Evolutionary conservation across 92 coral and sea anemone species (phyloP).

Genomic region (Epizoanthus ramosus): DNA sequence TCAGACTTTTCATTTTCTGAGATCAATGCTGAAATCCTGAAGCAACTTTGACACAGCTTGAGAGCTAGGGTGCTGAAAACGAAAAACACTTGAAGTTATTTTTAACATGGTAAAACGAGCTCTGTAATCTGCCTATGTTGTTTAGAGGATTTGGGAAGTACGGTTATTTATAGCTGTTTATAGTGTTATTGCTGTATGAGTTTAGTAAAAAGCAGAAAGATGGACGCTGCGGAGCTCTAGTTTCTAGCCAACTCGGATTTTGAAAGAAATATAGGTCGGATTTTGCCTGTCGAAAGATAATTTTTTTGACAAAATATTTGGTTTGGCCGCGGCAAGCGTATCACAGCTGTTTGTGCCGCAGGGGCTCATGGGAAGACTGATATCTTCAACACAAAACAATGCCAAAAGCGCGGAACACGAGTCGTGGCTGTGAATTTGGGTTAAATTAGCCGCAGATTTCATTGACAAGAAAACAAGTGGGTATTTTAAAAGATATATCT

Average conservation of each 20-base stretch:
- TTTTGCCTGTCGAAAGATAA: not conserved
- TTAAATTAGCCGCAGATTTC: constrained; percentile 15
- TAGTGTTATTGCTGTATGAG: not conserved
- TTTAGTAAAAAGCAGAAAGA: constrained; percentile 18
- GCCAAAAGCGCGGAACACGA: constrained; percentile 41
- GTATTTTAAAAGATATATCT: not conserved
- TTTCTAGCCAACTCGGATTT: not conserved
- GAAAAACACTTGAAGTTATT: not conserved
- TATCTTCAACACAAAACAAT: constrained; percentile 16
- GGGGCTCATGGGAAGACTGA: constrained; percentile 36
- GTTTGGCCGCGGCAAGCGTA: constrained; percentile 20
- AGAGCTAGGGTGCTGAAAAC: not conserved
- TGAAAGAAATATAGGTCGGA: not conserved
- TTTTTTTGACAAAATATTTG: constrained; percentile 36
- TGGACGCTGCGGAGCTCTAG: not conserved
- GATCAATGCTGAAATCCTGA: not conserved
- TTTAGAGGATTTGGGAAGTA: not conserved
- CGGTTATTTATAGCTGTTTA: constrained; percentile 2
- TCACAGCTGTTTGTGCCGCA: constrained; percentile 46
- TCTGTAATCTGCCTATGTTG: constrained; percentile 19
- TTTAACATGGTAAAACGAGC: constrained; percentile 12
- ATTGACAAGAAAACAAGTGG: not conserved
- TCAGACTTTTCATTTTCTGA: not conserved
- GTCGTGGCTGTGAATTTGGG: not conserved
- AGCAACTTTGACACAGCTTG: constrained; percentile 3